These are phyloP conservation scores for Meghimatium bilineatum DNA, from an alignment of 2,888 invertebrate genomes.

Conservation along the genomic window DNA sequence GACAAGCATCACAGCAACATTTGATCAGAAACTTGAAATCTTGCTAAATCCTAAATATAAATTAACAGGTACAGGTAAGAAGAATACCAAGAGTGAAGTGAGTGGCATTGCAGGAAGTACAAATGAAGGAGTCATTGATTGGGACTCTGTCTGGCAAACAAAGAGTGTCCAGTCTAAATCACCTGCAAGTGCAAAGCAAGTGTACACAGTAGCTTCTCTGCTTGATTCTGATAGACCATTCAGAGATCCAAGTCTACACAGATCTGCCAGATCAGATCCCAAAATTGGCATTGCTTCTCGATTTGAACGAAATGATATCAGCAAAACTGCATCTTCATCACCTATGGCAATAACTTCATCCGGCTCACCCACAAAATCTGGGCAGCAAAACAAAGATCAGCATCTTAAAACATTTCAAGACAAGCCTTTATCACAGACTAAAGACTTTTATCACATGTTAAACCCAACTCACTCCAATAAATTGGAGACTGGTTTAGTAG, in stretches of 20 bases:
- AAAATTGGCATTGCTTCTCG: slow-evolving; percentile 73
- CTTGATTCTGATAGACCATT: slow-evolving; percentile 52
- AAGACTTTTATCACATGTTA: slow-evolving; percentile 10
- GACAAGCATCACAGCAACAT: slow-evolving; percentile 70
- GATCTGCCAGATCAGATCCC: slow-evolving; percentile 66
- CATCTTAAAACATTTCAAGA: slow-evolving; percentile 36
- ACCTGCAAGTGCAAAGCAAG: slow-evolving; percentile 2
- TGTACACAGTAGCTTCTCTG: slow-evolving; percentile 30
- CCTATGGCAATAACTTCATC: slow-evolving; percentile 24
- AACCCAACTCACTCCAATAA: slow-evolving; percentile 50
- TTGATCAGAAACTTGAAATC: slow-evolving; percentile 72
- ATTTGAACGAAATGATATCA: slow-evolving; percentile 63
- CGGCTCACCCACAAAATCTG: background rate
- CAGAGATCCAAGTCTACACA: slow-evolving; percentile 71
- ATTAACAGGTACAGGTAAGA: slow-evolving; percentile 55
- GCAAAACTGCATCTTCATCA: slow-evolving; percentile 23
- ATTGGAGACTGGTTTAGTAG: slow-evolving; percentile 13
- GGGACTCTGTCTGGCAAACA: background rate
- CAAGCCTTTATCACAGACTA: slow-evolving; percentile 1
- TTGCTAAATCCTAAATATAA: slow-evolving; percentile 69
- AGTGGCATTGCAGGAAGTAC: background rate
- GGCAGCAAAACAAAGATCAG: slow-evolving; percentile 9
- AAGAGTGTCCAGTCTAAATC: slow-evolving; percentile 5
- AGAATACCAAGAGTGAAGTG: slow-evolving; percentile 25
- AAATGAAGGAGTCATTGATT: background rate